Percentiles rank a stretch among this genome's conserved stretches.
Conservation (phyloP, 2,888 invertebrate genomes). For the Zonitis immaculata region DNA sequence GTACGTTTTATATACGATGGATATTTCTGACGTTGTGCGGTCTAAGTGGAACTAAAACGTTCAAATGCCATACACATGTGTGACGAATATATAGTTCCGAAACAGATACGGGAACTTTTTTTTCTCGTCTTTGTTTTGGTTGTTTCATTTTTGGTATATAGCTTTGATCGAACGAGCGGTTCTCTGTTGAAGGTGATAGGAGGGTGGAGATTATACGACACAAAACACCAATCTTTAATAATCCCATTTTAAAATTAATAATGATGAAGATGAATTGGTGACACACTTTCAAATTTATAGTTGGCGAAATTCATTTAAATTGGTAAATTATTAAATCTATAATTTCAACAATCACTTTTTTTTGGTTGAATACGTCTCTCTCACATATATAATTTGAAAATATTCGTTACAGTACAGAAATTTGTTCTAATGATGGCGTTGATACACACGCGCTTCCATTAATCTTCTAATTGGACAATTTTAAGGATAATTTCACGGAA, state of each 20-base stretch:
- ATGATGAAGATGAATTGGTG: not conserved
- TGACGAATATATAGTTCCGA: conserved; percentile 24
- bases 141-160: not conserved
- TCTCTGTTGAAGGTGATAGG: not conserved
- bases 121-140: not conserved
- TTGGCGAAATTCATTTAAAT: too few species aligned
- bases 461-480: conserved; percentile 6
- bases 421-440: conserved; percentile 1
- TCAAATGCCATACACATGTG: conserved; percentile 31
- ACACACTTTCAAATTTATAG: not conserved
- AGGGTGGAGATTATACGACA: not conserved
- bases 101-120: conserved; percentile 9
- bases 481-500: conserved; percentile 5
- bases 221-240: not conserved
- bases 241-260: not conserved
- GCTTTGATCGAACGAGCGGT: conserved; percentile 14
- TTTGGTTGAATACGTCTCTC: too few species aligned
- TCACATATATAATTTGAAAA: too few species aligned
- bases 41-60: conserved; percentile 32
- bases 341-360: not conserved
- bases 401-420: not conserved
- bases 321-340: too few species aligned
- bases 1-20: conserved; percentile 16
- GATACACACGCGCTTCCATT: conserved; percentile 3
- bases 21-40: conserved; percentile 37